Percentiles rank a stretch among this genome's conserved stretches.
Evolutionary conservation across 2,113 vertebrate genomes (phyloP).

Genomic region (Bujurquina vittata): DNA sequence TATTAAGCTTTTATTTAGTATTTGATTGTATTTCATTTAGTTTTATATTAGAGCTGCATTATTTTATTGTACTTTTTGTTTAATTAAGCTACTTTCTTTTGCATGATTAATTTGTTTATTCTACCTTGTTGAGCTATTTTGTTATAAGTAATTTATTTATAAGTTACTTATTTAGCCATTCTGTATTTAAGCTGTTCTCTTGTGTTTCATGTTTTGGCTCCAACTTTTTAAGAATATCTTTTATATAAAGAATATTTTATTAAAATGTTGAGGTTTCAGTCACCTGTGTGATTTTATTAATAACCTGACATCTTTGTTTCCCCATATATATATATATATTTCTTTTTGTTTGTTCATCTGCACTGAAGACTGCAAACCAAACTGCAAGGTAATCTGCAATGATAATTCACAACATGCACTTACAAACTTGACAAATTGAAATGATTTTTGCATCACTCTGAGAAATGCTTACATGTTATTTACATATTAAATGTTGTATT

Average conservation of each 20-base stretch:
- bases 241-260: not conserved
- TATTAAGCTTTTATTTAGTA: not conserved
- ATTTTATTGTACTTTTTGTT: too few species aligned
- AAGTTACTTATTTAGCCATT: not conserved
- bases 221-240: not conserved
- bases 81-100: not conserved
- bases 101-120: not conserved
- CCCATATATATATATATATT: too few species aligned
- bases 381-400: slow-evolving; percentile 87
- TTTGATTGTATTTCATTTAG: not conserved
- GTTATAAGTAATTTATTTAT: not conserved
- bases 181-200: not conserved
- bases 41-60: not conserved
- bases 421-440: not conserved
- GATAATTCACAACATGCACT: not conserved
- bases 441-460: not conserved
- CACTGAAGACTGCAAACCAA: slow-evolving; percentile 89
- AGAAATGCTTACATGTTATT: not conserved
- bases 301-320: not conserved
- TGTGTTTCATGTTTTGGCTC: not conserved
- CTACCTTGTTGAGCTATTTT: not conserved
- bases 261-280: not conserved
- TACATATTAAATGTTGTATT: not conserved
- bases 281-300: not conserved
- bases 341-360: slow-evolving; percentile 2